These are phyloP conservation scores for Epinephelus malabaricus DNA, from an alignment of 2,797 vertebrate genomes.

Conservation along the genomic window DNA sequence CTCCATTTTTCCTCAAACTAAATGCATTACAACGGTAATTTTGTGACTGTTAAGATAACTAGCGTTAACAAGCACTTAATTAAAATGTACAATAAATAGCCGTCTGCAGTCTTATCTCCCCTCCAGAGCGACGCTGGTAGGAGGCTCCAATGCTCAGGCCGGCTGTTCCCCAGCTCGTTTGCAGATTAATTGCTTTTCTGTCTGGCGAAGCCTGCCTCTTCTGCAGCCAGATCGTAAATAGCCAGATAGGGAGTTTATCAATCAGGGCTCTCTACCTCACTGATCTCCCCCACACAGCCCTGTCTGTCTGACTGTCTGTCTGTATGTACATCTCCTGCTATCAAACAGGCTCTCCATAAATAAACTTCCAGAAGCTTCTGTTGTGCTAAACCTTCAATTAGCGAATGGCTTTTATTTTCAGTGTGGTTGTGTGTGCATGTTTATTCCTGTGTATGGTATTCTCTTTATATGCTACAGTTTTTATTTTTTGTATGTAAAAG, in stretches of 20 bases:
- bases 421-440: constrained; percentile 9
- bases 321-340: constrained; percentile 58
- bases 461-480: constrained; percentile 34
- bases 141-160: constrained; percentile 95
- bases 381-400: constrained; percentile 58
- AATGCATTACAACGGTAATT: constrained; percentile 99
- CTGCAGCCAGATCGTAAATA: constrained; percentile 99
- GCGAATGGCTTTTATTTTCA: constrained; percentile 37
- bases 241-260: constrained; percentile 99
- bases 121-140: constrained; percentile 93
- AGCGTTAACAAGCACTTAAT: constrained; percentile 99
- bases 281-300: constrained; percentile 88
- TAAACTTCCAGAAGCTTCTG: constrained; percentile 65
- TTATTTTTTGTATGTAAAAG: constrained; percentile 20
- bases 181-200: constrained; percentile 99
- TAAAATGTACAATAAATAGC: constrained; percentile 99
- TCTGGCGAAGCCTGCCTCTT: constrained; percentile 96
- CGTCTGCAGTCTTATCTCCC: constrained; percentile 96
- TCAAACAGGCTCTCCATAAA: constrained; percentile 60
- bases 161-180: constrained; percentile 98
- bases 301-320: constrained; percentile 83
- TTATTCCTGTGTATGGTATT: constrained; percentile 12
- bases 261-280: constrained; percentile 90
- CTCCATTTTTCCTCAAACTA: constrained; percentile 96
- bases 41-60: constrained; percentile 99